Percentiles rank a stretch among this genome's conserved stretches.
These are phyloP conservation scores for Thelaira solivaga DNA, from an alignment of 2,888 invertebrate genomes.

Conservation along the genomic window DNA sequence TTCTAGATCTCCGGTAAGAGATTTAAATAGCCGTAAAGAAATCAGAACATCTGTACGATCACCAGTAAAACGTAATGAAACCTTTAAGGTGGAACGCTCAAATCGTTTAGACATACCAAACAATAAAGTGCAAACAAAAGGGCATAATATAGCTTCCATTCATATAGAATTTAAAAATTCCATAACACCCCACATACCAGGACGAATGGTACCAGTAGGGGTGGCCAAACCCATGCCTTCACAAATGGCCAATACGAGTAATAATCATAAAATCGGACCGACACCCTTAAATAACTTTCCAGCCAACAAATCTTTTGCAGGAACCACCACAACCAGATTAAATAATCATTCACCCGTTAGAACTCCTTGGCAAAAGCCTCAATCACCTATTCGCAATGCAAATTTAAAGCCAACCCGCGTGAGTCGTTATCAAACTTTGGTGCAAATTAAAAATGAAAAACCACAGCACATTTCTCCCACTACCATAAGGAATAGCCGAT, in stretches of 20 bases:
- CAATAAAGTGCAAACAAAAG: neutral
- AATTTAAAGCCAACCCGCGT: neutral
- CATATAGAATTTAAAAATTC: conserved; percentile 76
- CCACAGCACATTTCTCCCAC: conserved; percentile 20
- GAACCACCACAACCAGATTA: conserved; percentile 13
- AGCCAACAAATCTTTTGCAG: conserved; percentile 6
- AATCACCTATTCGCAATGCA: conserved; percentile 3
- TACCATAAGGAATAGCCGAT: conserved; percentile 31
- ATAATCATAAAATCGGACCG: conserved; percentile 12
- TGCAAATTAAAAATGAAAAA: conserved; percentile 71
- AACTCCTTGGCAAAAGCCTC: conserved; percentile 49
- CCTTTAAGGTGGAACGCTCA: conserved; percentile 69
- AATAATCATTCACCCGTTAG: conserved; percentile 58
- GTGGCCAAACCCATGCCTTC: conserved; percentile 76
- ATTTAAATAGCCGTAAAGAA: conserved; percentile 63
- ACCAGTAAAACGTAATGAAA: conserved; percentile 71
- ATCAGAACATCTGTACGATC: conserved; percentile 66
- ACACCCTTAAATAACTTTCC: neutral
- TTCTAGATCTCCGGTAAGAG: conserved; percentile 73
- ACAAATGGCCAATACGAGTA: conserved; percentile 64
- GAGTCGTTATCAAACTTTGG: conserved; percentile 73
- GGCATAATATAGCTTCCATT: conserved; percentile 68
- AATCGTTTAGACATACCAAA: conserved; percentile 31
- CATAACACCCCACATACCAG: conserved; percentile 73
- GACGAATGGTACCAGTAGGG: conserved; percentile 75